phyloP scores from a whole-genome alignment of 1,140 invertebrate genomes.

The Drosophila athabasca region DNA sequence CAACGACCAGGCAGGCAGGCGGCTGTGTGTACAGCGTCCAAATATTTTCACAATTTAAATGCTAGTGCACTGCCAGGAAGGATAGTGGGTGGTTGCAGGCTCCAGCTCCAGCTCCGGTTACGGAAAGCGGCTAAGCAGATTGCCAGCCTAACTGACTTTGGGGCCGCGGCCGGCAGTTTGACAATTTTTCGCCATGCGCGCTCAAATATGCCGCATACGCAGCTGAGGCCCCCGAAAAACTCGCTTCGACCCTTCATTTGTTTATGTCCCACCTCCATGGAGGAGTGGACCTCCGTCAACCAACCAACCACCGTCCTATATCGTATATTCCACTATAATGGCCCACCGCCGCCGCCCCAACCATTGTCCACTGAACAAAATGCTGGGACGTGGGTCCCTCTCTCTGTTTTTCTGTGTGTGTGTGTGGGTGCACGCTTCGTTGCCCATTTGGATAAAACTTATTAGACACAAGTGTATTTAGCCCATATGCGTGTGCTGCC shows the following conservation, averaged over 20 bases:
- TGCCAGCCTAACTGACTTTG: slow-evolving; percentile 71
- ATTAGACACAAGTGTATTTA: slow-evolving; percentile 80
- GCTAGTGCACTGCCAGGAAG: slow-evolving; percentile 35
- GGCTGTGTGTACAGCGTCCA: slow-evolving; percentile 33
- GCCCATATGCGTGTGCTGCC: slow-evolving; percentile 57
- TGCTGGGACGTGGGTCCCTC: slow-evolving; percentile 7
- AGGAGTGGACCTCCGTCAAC: no score
- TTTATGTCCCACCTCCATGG: slow-evolving; percentile 39
- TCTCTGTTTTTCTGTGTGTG: slow-evolving; percentile 6
- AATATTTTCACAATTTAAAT: slow-evolving; percentile 81
- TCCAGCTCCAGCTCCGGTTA: neutral
- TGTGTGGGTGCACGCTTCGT: slow-evolving; percentile 58
- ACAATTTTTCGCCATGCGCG: slow-evolving; percentile 72
- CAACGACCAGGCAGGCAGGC: neutral
- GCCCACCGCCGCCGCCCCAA: neutral
- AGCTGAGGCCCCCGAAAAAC: slow-evolving; percentile 55
- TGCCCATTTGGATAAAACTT: slow-evolving; percentile 76
- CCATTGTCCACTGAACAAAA: slow-evolving; percentile 1
- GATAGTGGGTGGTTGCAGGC: neutral
- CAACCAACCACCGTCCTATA: no score
- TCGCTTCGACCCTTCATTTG: slow-evolving; percentile 62
- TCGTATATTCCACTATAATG: neutral
- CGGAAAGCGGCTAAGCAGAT: slow-evolving; percentile 60
- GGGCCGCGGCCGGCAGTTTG: slow-evolving; percentile 69
- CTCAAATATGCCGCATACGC: slow-evolving; percentile 73